Evolutionary conservation across 2,113 vertebrate species (phyloP).

Genomic region (Cettia cetti): DNA sequence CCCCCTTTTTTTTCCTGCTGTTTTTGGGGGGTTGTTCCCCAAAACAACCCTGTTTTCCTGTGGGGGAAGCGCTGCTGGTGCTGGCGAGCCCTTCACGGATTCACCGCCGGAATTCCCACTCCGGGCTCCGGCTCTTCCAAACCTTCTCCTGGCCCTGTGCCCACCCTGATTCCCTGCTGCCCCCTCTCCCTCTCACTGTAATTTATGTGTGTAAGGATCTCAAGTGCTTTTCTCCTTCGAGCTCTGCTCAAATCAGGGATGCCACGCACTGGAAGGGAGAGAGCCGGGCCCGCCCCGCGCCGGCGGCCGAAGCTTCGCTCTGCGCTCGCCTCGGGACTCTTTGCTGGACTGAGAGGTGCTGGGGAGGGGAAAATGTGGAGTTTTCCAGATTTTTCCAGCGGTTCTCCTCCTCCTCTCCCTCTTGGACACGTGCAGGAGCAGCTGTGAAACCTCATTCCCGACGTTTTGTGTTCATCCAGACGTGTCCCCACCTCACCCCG

Average conservation of each 20-base stretch:
- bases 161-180: not conserved
- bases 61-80: too few relatives aligned
- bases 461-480: not conserved
- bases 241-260: conserved; percentile 49
- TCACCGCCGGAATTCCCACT: not conserved
- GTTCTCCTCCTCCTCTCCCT: not conserved
- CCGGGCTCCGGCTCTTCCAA: not conserved
- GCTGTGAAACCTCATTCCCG: conserved; percentile 32
- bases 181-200: not conserved
- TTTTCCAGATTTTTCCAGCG: not conserved
- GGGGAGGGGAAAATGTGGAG: not conserved
- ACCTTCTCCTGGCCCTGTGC: not conserved
- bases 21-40: not conserved
- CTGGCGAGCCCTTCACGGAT: not conserved
- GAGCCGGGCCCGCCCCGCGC: conserved; percentile 3
- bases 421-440: conserved; percentile 14
- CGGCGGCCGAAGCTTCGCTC: too few relatives aligned
- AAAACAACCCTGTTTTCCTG: not conserved
- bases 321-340: not conserved
- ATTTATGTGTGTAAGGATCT: conserved; percentile 59
- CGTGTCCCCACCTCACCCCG: not conserved
- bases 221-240: conserved; percentile 45
- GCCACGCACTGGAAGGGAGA: conserved; percentile 45
- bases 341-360: not conserved
- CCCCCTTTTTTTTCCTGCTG: not conserved